These are phyloP conservation scores for Monopis laevigella DNA, from an alignment of 2,888 invertebrate species.

Conservation along the genomic window DNA sequence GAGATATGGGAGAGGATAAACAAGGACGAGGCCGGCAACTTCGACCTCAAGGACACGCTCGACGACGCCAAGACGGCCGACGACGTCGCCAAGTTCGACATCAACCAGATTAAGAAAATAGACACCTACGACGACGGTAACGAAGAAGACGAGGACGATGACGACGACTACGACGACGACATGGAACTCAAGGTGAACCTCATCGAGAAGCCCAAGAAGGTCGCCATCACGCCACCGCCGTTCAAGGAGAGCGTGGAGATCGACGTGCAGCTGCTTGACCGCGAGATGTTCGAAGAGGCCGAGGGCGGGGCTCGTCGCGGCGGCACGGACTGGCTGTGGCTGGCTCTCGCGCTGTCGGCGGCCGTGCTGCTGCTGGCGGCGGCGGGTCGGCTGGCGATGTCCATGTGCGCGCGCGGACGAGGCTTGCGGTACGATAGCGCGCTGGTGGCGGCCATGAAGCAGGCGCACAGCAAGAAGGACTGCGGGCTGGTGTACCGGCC, in stretches of 20 bases:
- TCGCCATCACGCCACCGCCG: conserved; percentile 18
- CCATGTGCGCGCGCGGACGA: conserved; percentile 42
- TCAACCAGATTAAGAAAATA: conserved; percentile 22
- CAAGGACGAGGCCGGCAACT: conserved; percentile 43
- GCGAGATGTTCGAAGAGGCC: conserved; percentile 35
- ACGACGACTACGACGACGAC: conserved; percentile 42
- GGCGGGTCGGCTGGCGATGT: conserved; percentile 60
- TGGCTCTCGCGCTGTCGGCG: conserved; percentile 65
- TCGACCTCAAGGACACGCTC: conserved; percentile 48
- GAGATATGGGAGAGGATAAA: conserved; percentile 60
- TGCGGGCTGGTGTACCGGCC: conserved; percentile 82
- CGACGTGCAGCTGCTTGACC: conserved; percentile 41
- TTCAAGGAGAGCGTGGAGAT: conserved; percentile 32
- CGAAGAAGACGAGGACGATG: conserved; percentile 38
- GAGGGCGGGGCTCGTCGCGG: conserved; percentile 46
- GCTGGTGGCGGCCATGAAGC: conserved; percentile 63
- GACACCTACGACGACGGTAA: conserved; percentile 39
- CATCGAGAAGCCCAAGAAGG: conserved; percentile 32
- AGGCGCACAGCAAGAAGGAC: conserved; percentile 71
- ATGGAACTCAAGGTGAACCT: conserved; percentile 49
- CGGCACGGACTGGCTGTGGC: conserved; percentile 64
- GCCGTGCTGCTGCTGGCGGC: conserved; percentile 39
- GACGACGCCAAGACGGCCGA: conserved; percentile 48
- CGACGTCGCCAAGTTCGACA: conserved; percentile 27
- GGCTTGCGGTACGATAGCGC: conserved; percentile 60